Conservation (phyloP, 2,797 vertebrate species). For the Harpagifer antarcticus region DNA sequence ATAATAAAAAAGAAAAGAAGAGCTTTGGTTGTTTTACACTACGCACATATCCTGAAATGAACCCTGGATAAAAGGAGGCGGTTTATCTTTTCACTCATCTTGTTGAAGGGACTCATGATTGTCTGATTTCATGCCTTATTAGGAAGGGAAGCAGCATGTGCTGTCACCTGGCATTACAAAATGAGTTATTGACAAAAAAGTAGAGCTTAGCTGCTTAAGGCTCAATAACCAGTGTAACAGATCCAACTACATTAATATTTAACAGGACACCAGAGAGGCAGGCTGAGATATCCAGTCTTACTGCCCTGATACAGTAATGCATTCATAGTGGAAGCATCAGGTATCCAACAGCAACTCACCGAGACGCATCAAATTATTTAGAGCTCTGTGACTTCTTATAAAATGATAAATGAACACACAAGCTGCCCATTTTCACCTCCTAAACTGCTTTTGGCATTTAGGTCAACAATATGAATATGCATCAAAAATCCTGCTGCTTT, state of each 20-base stretch:
- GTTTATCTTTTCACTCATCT: constrained; percentile 36
- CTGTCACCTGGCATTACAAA: constrained; percentile 58
- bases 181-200: constrained; percentile 66
- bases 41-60: constrained; percentile 56
- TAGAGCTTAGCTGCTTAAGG: constrained; percentile 68
- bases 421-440: constrained; percentile 23
- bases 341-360: constrained; percentile 59
- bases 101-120: constrained; percentile 41
- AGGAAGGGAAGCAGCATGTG: constrained; percentile 47
- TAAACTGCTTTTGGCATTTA: constrained; percentile 44
- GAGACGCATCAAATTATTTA: constrained; percentile 58
- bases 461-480: constrained; percentile 50
- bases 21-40: constrained; percentile 49
- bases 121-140: constrained; percentile 67
- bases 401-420: constrained; percentile 31
- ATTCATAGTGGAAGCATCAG: constrained; percentile 68
- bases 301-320: constrained; percentile 66
- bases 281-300: constrained; percentile 74
- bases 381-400: constrained; percentile 37
- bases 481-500: constrained; percentile 41
- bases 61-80: constrained; percentile 35
- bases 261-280: constrained; percentile 79
- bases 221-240: constrained; percentile 77
- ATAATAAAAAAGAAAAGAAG: constrained; percentile 26
- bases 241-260: constrained; percentile 85